phyloP scores from a whole-genome alignment of 2,113 vertebrate genomes.

The Protobothrops mucrosquamatus region DNA sequence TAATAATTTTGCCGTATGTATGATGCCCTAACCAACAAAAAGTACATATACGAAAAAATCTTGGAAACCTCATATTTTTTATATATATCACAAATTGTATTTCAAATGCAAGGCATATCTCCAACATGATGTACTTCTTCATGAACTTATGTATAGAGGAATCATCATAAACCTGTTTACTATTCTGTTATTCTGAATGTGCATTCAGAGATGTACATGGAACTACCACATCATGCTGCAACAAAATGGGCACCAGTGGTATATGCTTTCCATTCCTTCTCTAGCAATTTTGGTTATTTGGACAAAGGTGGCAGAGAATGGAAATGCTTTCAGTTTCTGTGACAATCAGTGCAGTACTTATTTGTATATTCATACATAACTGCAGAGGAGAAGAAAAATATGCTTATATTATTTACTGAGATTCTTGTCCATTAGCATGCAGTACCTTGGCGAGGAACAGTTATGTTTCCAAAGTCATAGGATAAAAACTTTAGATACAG shows the following conservation, averaged over 20 bases:
- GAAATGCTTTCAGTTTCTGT: background rate
- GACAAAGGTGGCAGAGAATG: background rate
- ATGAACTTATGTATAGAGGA: background rate
- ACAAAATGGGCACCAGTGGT: background rate
- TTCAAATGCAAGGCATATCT: background rate
- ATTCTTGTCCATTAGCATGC: background rate
- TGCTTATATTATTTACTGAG: background rate
- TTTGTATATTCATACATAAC: background rate
- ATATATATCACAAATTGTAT: background rate
- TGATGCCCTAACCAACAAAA: background rate
- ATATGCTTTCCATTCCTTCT: background rate
- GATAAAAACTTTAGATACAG: constrained; percentile 16
- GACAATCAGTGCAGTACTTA: background rate
- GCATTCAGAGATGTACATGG: background rate
- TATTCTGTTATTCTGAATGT: background rate
- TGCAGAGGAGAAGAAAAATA: background rate
- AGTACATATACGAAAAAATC: constrained; percentile 34
- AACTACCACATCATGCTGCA: background rate
- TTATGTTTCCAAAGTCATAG: constrained; percentile 21
- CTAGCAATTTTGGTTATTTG: background rate
- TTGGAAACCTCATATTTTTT: background rate
- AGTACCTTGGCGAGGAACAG: background rate
- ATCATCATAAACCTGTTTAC: background rate
- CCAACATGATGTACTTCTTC: background rate
- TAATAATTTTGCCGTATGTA: background rate